Base-by-base conservation (phyloP, 2,113 vertebrate species). In the Dendrocopos noguchii region DNA sequence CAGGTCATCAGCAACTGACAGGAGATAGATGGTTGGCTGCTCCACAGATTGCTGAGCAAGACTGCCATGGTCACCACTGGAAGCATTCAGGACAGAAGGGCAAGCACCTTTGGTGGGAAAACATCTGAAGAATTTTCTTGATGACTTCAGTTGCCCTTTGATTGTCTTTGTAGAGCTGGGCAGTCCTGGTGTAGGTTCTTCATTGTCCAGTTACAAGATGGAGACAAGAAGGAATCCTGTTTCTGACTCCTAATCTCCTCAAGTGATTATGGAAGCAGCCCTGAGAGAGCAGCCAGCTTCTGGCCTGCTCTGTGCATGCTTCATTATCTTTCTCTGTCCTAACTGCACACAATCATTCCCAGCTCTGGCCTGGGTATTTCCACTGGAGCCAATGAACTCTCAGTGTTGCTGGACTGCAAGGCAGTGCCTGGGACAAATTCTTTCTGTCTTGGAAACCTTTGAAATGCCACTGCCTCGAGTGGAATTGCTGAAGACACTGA, bases 171-270 rank as follows among this genome's bases (percentile, higher is more conserved):
- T 50, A 22, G 47, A 50, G 21, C 47, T 11, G 47, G 15, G 22
- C 47, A 50, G 47, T 50, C 47, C 47, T 50, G 47, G 36, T 24
- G 6, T 77, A 89, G 78, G 52, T 67, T 85, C 82, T 52, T 67
- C 25, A 63, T 87, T 91, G 80, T 94, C 91, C 88, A 95, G 78
- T 94, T 90, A 95, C 31, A 91, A 94, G 28, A 80, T 7, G 79
- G 79, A 79, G 50, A 71, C 68, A 92, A 88, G 87, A 76, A 93
- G 59, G 50, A 91, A 80, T 83, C 67, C 34, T 80, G 29, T 88
- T 94, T 94, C 91, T 88, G 87, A 87, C 50, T 91, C 53, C 91
- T 96, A 94, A 95, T 96, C 93, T 94, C 72, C 78, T 95, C 27
- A 94, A 90, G 64, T 84, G 65, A 81, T 94, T 92, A 92, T 95